A percentile compares a stretch with the other conserved stretches of the same genome.
Evolutionary conservation across 2,797 vertebrate species (phyloP).

Genomic region (Ptychadena robeensis): DNA sequence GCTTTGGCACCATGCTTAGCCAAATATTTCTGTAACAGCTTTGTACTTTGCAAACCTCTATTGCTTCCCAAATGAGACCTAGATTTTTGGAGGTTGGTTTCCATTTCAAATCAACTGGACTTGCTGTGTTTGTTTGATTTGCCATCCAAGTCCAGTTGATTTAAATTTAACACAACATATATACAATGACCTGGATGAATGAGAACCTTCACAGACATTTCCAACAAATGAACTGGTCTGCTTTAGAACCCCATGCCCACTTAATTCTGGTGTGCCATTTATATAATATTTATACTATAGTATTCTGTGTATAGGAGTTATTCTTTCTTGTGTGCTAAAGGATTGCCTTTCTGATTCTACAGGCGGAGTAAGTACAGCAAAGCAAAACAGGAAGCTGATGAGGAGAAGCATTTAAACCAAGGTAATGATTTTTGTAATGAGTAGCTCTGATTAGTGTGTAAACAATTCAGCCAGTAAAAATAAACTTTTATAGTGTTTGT

Average conservation of each 20-base stretch:
- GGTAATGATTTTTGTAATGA: conserved; percentile 74
- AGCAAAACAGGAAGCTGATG: conserved; percentile 96
- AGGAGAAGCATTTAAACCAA: conserved; percentile 96
- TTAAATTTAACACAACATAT: too few relatives aligned
- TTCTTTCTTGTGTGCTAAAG: not conserved
- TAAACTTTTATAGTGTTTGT: not conserved
- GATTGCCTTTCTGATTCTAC: conserved; percentile 60
- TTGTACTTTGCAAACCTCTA: too few relatives aligned
- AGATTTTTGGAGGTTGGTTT: too few relatives aligned
- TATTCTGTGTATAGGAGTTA: not conserved
- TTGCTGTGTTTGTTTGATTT: too few relatives aligned
- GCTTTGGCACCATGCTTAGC: too few relatives aligned
- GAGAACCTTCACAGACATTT: too few relatives aligned
- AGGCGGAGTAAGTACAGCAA: conserved; percentile 98
- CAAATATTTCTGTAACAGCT: too few relatives aligned
- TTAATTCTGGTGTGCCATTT: not conserved
- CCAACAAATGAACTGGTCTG: too few relatives aligned
- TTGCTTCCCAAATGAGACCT: too few relatives aligned
- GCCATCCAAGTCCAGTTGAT: too few relatives aligned
- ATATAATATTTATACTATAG: not conserved
- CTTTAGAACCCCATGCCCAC: not conserved
- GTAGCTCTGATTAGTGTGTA: not conserved
- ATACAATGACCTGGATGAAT: too few relatives aligned
- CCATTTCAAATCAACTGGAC: too few relatives aligned
- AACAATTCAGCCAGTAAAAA: not conserved